These are phyloP conservation scores for Drosophila limbata DNA, from an alignment of 2,888 invertebrate species.

Conservation along the genomic window DNA sequence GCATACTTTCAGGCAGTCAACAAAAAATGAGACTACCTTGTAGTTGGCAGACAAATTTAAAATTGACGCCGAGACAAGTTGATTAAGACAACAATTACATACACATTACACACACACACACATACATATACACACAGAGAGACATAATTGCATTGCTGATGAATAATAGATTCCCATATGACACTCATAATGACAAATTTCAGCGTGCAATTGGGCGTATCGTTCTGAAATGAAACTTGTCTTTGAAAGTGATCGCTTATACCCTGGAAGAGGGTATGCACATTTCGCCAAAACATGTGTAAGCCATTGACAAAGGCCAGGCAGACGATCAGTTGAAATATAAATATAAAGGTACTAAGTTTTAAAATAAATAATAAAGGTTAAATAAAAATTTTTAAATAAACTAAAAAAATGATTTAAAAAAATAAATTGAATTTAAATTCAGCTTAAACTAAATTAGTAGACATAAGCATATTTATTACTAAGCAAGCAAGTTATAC, in stretches of 20 bases:
- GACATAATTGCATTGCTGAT: slow-evolving; percentile 29
- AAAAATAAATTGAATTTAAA: slow-evolving; percentile 11
- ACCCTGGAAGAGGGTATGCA: neutral
- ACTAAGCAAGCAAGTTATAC: slow-evolving; percentile 40
- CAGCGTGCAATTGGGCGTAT: slow-evolving; percentile 71
- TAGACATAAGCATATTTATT: slow-evolving; percentile 43
- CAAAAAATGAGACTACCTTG: slow-evolving; percentile 7
- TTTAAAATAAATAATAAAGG: too few species aligned
- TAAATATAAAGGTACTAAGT: too few species aligned
- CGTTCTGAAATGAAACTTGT: slow-evolving; percentile 56
- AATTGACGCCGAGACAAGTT: slow-evolving; percentile 32
- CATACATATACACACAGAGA: slow-evolving; percentile 15
- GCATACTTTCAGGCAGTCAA: slow-evolving; percentile 54
- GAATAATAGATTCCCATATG: slow-evolving; percentile 32
- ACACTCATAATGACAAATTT: slow-evolving; percentile 64
- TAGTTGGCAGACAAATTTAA: slow-evolving; percentile 25
- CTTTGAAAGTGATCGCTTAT: neutral
- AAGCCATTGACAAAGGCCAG: too few species aligned
- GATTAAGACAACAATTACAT: slow-evolving; percentile 56
- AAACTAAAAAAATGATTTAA: neutral
- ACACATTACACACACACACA: neutral
- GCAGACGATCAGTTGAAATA: too few species aligned
- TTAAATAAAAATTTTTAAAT: too few species aligned
- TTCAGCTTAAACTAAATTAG: slow-evolving; percentile 50
- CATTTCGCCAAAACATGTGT: neutral